Percentiles rank a stretch among this genome's conserved stretches.
Conservation (phyloP, 2,888 invertebrate genomes). For the Coleophora flavipennella region DNA sequence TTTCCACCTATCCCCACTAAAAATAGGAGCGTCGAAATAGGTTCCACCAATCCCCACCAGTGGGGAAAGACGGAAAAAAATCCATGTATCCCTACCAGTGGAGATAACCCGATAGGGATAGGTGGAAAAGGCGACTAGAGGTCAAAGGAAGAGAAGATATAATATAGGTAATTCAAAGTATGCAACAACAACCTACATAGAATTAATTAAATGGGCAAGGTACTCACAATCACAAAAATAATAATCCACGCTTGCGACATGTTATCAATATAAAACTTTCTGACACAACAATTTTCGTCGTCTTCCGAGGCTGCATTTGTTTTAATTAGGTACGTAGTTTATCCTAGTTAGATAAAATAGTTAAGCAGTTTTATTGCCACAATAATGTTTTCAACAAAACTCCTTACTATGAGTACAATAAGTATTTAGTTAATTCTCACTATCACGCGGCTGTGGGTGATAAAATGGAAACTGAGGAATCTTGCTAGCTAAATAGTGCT, state of each 20-base stretch:
- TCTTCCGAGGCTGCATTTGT: conserved; percentile 9
- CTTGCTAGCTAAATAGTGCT: neutral
- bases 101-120: no score
- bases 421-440: conserved; percentile 1
- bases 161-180: no score
- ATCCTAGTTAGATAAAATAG: conserved; percentile 12
- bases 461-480: conserved; percentile 21
- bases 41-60: no score
- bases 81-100: no score
- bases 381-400: conserved; percentile 1
- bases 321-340: conserved; percentile 3
- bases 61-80: no score
- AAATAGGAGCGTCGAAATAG: no score
- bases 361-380: conserved; percentile 15
- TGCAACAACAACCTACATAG: no score
- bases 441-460: conserved; percentile 17
- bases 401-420: neutral
- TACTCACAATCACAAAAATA: conserved; percentile 26
- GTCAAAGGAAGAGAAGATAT: no score
- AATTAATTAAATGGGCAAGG: conserved; percentile 2
- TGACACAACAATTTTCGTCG: neutral
- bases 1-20: no score
- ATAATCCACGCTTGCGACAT: conserved; percentile 19
- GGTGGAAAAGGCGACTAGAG: no score
- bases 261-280: conserved; percentile 1